phyloP scores from a whole-genome alignment of 2,113 vertebrate species.

The Cyrtonyx montezumae region DNA sequence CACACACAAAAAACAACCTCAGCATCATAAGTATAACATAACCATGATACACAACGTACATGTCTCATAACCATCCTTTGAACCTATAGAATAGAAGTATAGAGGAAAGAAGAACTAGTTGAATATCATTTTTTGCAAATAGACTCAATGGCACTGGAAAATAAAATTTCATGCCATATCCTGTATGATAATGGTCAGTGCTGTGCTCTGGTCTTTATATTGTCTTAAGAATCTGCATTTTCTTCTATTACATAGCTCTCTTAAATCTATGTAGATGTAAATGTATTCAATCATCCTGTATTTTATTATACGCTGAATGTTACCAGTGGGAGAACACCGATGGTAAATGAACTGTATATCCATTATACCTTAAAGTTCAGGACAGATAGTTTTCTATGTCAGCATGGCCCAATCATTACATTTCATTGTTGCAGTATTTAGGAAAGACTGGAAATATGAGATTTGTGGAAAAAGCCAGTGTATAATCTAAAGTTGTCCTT shows the following conservation, averaged over 20 bases:
- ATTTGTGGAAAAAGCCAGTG: not conserved
- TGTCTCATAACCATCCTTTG: not conserved
- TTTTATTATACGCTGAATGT: constrained; percentile 20
- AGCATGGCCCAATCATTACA: constrained; percentile 8
- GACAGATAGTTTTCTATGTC: not conserved
- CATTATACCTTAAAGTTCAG: constrained; percentile 19
- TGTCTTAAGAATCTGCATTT: not conserved
- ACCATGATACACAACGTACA: not conserved
- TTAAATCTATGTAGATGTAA: not conserved
- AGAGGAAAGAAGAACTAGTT: not conserved
- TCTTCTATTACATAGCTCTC: not conserved
- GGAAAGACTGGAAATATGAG: constrained; percentile 28
- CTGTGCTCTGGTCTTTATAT: not conserved
- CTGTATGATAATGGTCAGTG: not conserved
- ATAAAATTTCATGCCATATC: not conserved
- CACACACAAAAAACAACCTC: not conserved
- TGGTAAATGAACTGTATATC: constrained; percentile 11
- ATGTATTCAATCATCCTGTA: not conserved
- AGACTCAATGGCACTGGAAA: not conserved
- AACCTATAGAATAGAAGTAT: not conserved
- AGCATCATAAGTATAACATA: not conserved
- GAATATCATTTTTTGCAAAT: not conserved
- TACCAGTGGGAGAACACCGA: constrained; percentile 13
- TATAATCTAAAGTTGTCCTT: constrained; percentile 23
- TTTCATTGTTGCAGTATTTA: constrained; percentile 30